A percentile compares a stretch with the other conserved stretches of the same genome.
Evolutionary conservation across 2,888 invertebrate species (phyloP).

Genomic region (Drosophila subquinaria): DNA sequence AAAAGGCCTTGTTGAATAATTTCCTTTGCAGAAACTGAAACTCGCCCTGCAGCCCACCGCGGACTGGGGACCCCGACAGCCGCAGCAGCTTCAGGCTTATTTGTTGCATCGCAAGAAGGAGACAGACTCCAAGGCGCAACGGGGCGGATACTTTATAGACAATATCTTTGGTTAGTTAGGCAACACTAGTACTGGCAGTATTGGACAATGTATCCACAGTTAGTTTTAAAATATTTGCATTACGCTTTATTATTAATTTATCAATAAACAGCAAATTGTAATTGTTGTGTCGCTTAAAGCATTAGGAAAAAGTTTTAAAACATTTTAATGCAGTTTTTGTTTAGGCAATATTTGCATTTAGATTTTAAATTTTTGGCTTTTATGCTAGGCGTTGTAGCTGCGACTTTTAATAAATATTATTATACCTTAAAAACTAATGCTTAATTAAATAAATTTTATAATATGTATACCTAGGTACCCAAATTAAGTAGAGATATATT

Average conservation of each 20-base stretch:
- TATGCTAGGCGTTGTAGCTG: slow-evolving; percentile 55
- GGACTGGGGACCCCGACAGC: slow-evolving; percentile 83
- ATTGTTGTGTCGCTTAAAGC: slow-evolving; percentile 53
- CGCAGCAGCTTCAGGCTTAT: slow-evolving; percentile 86
- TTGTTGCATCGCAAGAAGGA: slow-evolving; percentile 63
- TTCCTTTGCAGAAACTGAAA: slow-evolving; percentile 78
- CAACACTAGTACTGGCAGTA: not conserved
- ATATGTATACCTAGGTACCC: not conserved
- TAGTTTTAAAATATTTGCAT: slow-evolving; percentile 38
- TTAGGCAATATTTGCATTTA: slow-evolving; percentile 41
- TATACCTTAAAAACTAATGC: slow-evolving; percentile 23
- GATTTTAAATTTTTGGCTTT: slow-evolving; percentile 31
- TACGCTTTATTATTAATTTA: slow-evolving; percentile 60
- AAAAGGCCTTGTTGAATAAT: not conserved
- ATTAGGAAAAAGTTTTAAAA: slow-evolving; percentile 57
- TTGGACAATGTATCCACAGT: not conserved
- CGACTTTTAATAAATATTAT: slow-evolving; percentile 40
- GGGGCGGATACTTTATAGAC: slow-evolving; percentile 67
- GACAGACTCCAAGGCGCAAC: slow-evolving; percentile 29
- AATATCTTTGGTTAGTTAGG: slow-evolving; percentile 82
- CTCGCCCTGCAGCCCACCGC: slow-evolving; percentile 76
- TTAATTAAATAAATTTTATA: slow-evolving; percentile 25
- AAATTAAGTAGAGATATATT: no score
- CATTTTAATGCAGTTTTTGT: slow-evolving; percentile 21
- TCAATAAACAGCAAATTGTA: slow-evolving; percentile 40